These are phyloP conservation scores for Nasonia longicornis DNA, from an alignment of 1,140 invertebrate species.

Conservation along the genomic window DNA sequence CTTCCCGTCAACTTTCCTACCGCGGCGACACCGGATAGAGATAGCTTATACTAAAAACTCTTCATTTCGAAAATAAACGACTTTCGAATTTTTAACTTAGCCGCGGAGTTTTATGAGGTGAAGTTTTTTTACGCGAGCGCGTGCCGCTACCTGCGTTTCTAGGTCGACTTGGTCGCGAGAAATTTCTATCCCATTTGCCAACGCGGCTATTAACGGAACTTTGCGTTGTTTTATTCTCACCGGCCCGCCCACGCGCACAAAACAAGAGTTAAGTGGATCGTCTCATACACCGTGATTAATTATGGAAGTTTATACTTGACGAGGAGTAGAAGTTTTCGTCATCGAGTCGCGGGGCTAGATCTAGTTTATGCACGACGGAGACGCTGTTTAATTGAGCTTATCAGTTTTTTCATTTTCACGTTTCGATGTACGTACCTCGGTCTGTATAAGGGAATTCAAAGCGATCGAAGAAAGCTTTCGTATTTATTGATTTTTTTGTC, in stretches of 20 bases:
- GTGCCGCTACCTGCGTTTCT: background rate
- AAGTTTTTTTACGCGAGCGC: background rate
- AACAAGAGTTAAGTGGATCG: background rate
- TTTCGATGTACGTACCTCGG: too few species aligned
- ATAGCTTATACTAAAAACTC: background rate
- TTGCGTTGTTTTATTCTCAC: background rate
- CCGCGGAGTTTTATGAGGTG: constrained; percentile 8
- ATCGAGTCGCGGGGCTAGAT: background rate
- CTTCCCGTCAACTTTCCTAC: background rate
- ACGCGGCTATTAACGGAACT: background rate
- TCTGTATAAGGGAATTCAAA: too few species aligned
- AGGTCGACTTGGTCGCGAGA: constrained; percentile 12
- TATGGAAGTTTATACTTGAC: constrained; percentile 9
- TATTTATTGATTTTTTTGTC: too few species aligned
- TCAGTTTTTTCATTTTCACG: background rate
- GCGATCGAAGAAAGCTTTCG: too few species aligned
- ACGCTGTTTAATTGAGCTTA: background rate
- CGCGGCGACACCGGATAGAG: background rate
- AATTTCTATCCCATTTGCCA: constrained; percentile 27
- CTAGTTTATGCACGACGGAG: background rate
- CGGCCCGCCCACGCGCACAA: background rate
- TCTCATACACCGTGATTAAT: constrained; percentile 17
- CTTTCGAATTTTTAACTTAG: constrained; percentile 12
- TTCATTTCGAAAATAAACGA: constrained; percentile 22
- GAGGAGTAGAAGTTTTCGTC: constrained; percentile 1